These are phyloP conservation scores for Mormyrus proboscirostris DNA, from an alignment of 2,797 vertebrate genomes.

Conservation along the genomic window DNA sequence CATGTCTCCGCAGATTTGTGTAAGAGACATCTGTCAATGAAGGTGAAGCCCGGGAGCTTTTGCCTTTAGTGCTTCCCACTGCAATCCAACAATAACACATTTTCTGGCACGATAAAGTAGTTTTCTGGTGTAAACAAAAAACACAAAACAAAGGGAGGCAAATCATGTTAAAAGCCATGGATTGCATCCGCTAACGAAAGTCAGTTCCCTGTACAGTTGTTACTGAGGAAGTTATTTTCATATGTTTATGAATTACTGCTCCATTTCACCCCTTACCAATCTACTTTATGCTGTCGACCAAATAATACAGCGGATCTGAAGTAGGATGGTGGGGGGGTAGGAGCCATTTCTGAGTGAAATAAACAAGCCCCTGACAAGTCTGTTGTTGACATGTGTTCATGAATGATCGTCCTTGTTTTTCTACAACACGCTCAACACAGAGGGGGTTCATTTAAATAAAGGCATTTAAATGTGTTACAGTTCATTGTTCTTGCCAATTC, in stretches of 20 bases:
- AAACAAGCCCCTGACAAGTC: neutral
- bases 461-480: neutral
- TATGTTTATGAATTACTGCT: conserved; percentile 25
- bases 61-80: neutral
- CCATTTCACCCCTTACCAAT: conserved; percentile 6
- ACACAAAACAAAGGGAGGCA: neutral
- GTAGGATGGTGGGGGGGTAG: too few relatives aligned
- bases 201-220: conserved; percentile 29
- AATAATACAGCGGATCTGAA: neutral
- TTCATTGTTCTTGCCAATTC: neutral
- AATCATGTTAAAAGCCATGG: conserved; percentile 3
- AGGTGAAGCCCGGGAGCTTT: neutral
- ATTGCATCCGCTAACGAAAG: conserved; percentile 19
- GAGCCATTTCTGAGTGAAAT: neutral
- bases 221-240: conserved; percentile 33
- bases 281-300: neutral
- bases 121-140: neutral
- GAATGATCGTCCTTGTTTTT: neutral
- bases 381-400: neutral
- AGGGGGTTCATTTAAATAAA: neutral
- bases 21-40: neutral
- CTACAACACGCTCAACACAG: neutral
- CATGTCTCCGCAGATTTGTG: neutral
- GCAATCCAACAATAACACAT: neutral
- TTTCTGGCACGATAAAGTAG: neutral